Conservation (phyloP, 2,797 vertebrate species). For the Thamnophis elegans region DNA sequence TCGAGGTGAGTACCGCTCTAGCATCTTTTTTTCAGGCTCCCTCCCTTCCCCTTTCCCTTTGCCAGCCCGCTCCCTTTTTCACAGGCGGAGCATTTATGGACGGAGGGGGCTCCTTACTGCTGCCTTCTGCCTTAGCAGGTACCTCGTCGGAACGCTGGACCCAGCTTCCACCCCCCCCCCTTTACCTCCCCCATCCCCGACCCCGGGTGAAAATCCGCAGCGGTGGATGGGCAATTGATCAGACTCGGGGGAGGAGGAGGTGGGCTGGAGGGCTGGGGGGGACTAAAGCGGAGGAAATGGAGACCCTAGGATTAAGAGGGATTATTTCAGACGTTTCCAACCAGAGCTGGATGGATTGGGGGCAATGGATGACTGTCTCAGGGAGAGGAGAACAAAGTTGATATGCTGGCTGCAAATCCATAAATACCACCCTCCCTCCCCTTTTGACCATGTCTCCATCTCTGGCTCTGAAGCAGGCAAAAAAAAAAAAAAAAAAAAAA, state of each 20-base stretch:
- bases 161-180: constrained; percentile 29
- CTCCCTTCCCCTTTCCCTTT: not conserved
- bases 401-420: not conserved
- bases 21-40: constrained; percentile 1
- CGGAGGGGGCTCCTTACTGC: constrained; percentile 28
- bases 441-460: not conserved
- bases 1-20: constrained; percentile 68
- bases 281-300: not conserved
- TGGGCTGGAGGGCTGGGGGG: not conserved
- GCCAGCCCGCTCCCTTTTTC: constrained; percentile 12
- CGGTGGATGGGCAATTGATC: constrained; percentile 55
- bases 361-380: not conserved
- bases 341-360: constrained; percentile 8
- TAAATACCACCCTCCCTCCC: not conserved
- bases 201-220: constrained; percentile 67
- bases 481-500: not conserved
- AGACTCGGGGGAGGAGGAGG: constrained; percentile 32
- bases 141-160: constrained; percentile 12
- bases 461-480: not conserved
- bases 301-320: not conserved
- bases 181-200: not conserved
- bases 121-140: constrained; percentile 44
- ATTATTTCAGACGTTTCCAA: not conserved
- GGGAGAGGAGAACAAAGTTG: constrained; percentile 16
- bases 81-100: constrained; percentile 49